A percentile compares a stretch with the other conserved stretches of the same genome.
phyloP scores from a whole-genome alignment of 1,140 invertebrate genomes.

The Camponotus vicinus region DNA sequence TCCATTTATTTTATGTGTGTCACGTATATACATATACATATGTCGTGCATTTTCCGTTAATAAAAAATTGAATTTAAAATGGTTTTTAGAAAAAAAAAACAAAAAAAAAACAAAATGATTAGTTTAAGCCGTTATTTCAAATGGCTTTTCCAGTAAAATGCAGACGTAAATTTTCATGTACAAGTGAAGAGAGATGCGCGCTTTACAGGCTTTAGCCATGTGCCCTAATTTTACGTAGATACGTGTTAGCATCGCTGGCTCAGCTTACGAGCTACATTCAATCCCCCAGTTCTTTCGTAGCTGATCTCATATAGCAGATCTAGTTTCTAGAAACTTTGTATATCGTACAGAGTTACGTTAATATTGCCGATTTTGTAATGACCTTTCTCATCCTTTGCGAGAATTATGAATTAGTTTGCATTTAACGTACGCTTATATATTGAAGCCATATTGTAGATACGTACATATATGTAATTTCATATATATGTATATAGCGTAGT shows the following conservation, averaged over 20 bases:
- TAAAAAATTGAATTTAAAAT: conserved; percentile 14
- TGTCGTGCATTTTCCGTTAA: not conserved
- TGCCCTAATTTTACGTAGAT: conserved; percentile 53
- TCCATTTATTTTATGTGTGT: not conserved
- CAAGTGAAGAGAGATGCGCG: conserved; percentile 33
- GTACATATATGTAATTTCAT: not conserved
- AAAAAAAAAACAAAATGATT: conserved; percentile 25
- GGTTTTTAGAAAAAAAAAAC: not conserved
- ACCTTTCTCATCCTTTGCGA: conserved; percentile 20
- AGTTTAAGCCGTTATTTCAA: conserved; percentile 45
- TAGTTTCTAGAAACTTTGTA: conserved; percentile 53
- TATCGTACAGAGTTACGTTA: conserved; percentile 45
- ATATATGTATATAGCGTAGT: not conserved
- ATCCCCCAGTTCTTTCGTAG: conserved; percentile 38
- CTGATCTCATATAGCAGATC: conserved; percentile 51
- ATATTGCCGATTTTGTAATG: conserved; percentile 37
- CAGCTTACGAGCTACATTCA: conserved; percentile 54
- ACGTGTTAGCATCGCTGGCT: conserved; percentile 30
- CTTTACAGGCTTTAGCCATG: conserved; percentile 40
- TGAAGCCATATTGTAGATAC: not conserved
- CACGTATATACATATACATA: too few relatives aligned
- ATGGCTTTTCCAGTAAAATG: conserved; percentile 30
- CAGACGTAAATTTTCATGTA: conserved; percentile 50
- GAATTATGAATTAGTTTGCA: conserved; percentile 37
- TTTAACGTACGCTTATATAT: conserved; percentile 24